Conservation (phyloP, 2,113 vertebrate genomes). For the Ciconia maguari region DNA sequence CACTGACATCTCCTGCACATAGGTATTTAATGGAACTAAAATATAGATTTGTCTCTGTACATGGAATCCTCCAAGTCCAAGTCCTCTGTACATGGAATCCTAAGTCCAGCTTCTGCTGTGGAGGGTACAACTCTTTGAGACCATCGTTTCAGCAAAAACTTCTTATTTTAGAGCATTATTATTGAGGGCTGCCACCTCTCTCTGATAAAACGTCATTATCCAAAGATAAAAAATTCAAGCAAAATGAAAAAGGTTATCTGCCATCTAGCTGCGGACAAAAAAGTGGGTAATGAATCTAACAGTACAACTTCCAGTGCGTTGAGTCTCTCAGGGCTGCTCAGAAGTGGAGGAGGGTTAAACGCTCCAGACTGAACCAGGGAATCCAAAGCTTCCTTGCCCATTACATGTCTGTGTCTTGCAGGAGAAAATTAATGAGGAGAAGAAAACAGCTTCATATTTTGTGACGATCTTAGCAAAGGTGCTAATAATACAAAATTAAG, state of each 20-base stretch:
- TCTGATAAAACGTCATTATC: neutral
- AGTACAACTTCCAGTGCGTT: neutral
- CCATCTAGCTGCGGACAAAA: neutral
- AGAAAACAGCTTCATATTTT: neutral
- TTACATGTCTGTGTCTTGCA: neutral
- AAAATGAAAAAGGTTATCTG: neutral
- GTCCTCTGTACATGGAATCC: neutral
- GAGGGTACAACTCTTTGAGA: neutral
- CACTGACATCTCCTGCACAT: neutral
- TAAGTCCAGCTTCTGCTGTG: neutral
- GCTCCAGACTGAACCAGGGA: neutral
- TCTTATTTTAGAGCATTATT: neutral
- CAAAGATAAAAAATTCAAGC: neutral
- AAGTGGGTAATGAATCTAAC: neutral
- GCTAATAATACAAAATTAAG: neutral
- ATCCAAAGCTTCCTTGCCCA: neutral
- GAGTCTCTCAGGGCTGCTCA: neutral
- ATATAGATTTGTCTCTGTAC: neutral
- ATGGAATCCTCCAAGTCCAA: neutral
- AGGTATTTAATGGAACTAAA: neutral
- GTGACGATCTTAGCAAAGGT: neutral
- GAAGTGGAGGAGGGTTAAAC: neutral
- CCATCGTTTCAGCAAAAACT: neutral
- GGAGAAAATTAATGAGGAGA: neutral
- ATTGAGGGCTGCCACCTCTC: neutral